Conservation (phyloP, 1,140 invertebrate species). For the Argopecten irradians region DNA sequence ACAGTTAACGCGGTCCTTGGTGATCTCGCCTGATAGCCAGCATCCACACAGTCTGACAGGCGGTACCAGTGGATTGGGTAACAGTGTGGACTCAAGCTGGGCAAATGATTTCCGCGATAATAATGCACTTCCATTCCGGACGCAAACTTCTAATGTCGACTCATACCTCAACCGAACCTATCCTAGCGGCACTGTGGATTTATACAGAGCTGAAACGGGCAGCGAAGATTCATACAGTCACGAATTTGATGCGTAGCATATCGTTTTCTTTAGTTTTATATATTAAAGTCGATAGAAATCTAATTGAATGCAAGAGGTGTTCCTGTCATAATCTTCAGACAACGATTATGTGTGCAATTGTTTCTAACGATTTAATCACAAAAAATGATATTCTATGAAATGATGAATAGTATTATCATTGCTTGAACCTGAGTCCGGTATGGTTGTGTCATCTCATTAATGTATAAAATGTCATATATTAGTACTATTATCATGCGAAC, state of each 20-base stretch:
- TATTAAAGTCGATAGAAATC: neutral
- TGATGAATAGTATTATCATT: neutral
- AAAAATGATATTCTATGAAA: neutral
- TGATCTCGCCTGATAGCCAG: slow-evolving; percentile 44
- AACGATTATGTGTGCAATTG: neutral
- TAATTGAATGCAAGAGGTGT: neutral
- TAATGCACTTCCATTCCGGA: slow-evolving; percentile 37
- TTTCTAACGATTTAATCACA: neutral
- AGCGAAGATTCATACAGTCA: slow-evolving; percentile 45
- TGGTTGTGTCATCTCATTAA: neutral
- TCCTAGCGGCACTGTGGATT: slow-evolving; percentile 38
- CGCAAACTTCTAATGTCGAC: slow-evolving; percentile 44
- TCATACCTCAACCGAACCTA: slow-evolving; percentile 51
- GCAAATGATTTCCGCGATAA: slow-evolving; percentile 51
- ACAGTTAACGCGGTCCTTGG: slow-evolving; percentile 43
- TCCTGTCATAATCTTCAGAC: neutral
- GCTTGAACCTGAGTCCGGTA: too few species aligned
- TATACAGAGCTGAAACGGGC: slow-evolving; percentile 47
- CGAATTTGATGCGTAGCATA: slow-evolving; percentile 39
- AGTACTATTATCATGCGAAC: neutral
- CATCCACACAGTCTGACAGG: slow-evolving; percentile 56
- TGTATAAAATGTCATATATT: neutral
- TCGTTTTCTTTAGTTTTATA: neutral
- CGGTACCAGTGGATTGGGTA: slow-evolving; percentile 61
- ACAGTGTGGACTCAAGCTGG: slow-evolving; percentile 61